Evolutionary conservation across 2,113 vertebrate species (phyloP), one percentile per base, ranked within the genome.

Genomic region (Siniperca chuatsi): DNA sequence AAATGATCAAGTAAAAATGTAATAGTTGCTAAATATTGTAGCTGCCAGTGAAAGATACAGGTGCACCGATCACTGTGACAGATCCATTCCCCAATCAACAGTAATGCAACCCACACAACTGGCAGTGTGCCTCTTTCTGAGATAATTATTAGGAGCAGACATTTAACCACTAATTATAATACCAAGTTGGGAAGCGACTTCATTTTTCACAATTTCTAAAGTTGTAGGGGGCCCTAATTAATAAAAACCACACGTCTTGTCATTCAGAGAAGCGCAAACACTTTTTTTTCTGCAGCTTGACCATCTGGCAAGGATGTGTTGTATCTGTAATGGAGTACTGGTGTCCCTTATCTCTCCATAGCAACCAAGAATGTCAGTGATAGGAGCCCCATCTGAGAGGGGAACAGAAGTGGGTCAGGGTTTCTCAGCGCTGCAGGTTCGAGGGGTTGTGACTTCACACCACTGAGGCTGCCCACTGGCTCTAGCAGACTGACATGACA

Each of bases 291-390:
- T 48, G 46, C 58, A 20, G 77, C 52, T 69, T 72, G 85, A 78
- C 93, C 90, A 94, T 89, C 89, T 91, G 89, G 86, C 75, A 70
- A 76, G n/a, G 72, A 71, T 46, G 25, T 73, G 80, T 82, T 73
- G 54, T 79, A 70, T 73, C 46, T 23, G 29, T 75, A 71, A 61
- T 8, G 18, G 77, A 73, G 79, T 44, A 73, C 65, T 42, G 44
- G 71, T 78, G 84, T 83, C 81, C 80, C 84, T 74, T 80, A 72
- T 78, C 57, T 90, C 81, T 71, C 87, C 79, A 86, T 86, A 50
- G 83, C 80, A 85, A 88, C 79, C 44, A 37, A 40, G 78, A 50
- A 85, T 86, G 85, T 75, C 75, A 82, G 67, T 69, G 82, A 88
- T 78, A 85, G 76, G 78, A 87, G 78, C 71, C 73, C 80, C 79